phyloP scores from a whole-genome alignment of 2,113 vertebrate genomes.

The Mixornis gularis region DNA sequence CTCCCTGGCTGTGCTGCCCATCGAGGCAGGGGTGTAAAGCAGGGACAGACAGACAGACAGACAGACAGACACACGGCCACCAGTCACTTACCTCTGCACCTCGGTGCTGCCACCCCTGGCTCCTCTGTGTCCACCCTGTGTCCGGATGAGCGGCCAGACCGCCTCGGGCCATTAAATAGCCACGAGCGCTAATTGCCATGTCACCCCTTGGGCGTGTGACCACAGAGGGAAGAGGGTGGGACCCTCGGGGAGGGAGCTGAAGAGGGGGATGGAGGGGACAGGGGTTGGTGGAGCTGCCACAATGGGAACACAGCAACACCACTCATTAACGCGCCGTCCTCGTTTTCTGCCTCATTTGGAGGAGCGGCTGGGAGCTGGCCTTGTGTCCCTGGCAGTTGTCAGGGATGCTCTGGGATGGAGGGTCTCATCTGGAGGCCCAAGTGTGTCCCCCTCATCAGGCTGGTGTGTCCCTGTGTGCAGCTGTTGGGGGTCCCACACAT shows the following conservation, averaged over 20 bases:
- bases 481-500: neutral
- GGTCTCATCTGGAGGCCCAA: accelerated
- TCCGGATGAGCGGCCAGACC: neutral
- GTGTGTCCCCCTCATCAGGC: neutral
- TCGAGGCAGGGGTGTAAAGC: neutral
- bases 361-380: neutral
- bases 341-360: neutral
- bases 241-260: slow-evolving; percentile 9
- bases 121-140: neutral
- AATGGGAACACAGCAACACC: accelerated
- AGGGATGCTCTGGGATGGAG: neutral
- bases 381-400: neutral
- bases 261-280: neutral
- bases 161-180: slow-evolving; percentile 21
- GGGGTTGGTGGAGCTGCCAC: neutral
- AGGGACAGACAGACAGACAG: neutral
- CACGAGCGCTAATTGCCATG: neutral
- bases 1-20: neutral
- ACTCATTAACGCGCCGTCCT: neutral
- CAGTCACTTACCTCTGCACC: neutral
- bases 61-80: neutral
- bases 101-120: neutral
- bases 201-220: neutral
- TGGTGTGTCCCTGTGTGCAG: accelerated
- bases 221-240: slow-evolving; percentile 53